A percentile compares a stretch with the other conserved stretches of the same genome.
These are phyloP conservation scores for Vidua macroura DNA, from an alignment of 2,113 vertebrate species.

Conservation along the genomic window DNA sequence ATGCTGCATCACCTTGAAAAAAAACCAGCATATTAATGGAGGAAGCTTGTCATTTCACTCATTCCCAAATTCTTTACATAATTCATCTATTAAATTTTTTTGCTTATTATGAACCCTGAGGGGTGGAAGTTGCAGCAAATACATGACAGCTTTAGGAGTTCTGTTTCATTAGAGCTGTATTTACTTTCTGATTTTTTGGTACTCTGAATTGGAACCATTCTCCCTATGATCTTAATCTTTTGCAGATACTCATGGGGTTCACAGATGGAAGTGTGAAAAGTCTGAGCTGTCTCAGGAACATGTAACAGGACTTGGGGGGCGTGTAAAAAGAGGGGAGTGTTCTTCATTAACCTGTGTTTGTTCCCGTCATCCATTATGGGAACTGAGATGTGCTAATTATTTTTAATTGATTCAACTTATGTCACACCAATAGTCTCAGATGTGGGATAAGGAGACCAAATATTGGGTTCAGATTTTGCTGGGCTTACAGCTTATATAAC, in stretches of 20 bases:
- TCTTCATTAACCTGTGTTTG: neutral
- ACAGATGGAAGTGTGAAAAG: neutral
- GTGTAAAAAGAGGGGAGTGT: neutral
- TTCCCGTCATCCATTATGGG: neutral
- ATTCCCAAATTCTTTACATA: conserved; percentile 31
- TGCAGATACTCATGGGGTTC: neutral
- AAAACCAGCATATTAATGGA: conserved; percentile 16
- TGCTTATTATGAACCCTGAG: conserved; percentile 1
- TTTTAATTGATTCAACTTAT: neutral
- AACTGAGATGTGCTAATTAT: neutral
- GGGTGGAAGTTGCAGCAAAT: conserved; percentile 34
- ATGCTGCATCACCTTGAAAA: conserved; percentile 25
- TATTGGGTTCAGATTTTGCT: neutral
- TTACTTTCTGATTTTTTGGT: conserved; percentile 34
- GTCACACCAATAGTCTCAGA: neutral
- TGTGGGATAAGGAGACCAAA: neutral
- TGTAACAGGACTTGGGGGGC: neutral
- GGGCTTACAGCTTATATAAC: neutral
- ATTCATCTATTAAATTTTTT: conserved; percentile 40
- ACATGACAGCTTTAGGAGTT: conserved; percentile 16
- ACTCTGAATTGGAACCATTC: conserved; percentile 25
- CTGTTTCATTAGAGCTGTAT: conserved; percentile 9
- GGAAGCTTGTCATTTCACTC: conserved; percentile 34
- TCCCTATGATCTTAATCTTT: neutral
- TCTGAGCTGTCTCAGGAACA: neutral